phyloP scores from a whole-genome alignment of 2,113 vertebrate species.

The Craseonycteris thonglongyai region DNA sequence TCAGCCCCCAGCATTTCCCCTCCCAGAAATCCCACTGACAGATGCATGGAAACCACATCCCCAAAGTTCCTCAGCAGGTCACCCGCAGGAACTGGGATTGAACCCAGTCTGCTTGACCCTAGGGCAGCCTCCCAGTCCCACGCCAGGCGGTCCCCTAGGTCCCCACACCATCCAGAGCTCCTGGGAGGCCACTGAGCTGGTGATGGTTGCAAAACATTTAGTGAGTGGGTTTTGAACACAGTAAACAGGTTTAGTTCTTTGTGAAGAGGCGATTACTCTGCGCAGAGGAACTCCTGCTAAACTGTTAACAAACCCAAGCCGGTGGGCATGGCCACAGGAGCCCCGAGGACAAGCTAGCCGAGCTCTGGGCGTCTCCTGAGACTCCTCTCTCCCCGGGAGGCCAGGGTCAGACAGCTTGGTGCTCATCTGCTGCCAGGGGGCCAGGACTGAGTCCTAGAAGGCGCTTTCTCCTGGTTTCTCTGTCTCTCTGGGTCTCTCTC shows the following conservation, averaged over 20 bases:
- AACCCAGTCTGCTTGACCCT: neutral
- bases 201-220: neutral
- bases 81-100: neutral
- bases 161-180: neutral
- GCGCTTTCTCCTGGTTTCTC: neutral
- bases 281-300: neutral
- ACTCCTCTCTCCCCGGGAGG: neutral
- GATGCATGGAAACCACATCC: neutral
- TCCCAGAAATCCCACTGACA: neutral
- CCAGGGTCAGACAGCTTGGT: neutral
- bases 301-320: neutral
- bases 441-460: neutral
- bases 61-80: neutral
- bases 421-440: too few relatives aligned
- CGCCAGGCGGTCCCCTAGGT: neutral
- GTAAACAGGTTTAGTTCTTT: neutral
- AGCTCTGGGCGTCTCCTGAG: neutral
- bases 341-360: neutral
- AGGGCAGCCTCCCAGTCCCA: neutral
- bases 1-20: neutral
- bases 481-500: neutral
- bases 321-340: neutral
- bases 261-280: neutral
- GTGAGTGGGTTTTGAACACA: conserved; percentile 9
- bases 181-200: neutral